phyloP scores from a whole-genome alignment of 2,797 vertebrate genomes.

The Nasua narica region DNA sequence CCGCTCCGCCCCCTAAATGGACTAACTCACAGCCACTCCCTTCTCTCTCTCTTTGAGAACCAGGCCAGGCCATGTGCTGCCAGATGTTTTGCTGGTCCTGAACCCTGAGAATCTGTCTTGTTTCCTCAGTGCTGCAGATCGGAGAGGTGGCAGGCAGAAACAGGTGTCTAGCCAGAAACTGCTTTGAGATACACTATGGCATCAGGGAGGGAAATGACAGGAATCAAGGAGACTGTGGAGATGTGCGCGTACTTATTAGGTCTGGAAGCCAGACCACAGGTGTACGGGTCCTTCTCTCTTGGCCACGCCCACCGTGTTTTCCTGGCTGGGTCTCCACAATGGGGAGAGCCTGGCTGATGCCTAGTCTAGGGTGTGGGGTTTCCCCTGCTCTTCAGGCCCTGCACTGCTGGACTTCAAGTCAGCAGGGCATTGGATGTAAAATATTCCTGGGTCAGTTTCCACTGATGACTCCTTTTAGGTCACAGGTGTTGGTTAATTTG shows the following conservation, averaged over 20 bases:
- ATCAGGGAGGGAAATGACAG: not conserved
- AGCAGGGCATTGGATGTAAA: rapidly evolving
- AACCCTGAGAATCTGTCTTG: rapidly evolving
- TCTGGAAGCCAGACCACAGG: not conserved
- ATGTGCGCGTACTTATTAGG: not conserved
- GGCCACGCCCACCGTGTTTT: not conserved
- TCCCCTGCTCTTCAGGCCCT: no score
- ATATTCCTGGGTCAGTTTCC: not conserved
- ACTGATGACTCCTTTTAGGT: not conserved
- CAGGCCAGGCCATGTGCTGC: rapidly evolving
- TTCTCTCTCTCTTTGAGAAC: not conserved
- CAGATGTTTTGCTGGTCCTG: not conserved
- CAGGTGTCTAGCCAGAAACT: not conserved
- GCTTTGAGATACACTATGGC: not conserved
- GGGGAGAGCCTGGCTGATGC: not conserved
- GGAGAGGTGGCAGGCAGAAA: no score
- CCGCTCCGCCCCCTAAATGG: not conserved
- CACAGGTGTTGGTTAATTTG: not conserved
- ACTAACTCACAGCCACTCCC: not conserved
- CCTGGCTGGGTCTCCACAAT: rapidly evolving
- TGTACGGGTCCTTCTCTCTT: rapidly evolving
- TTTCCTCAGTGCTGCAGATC: not conserved
- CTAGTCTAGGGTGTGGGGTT: not conserved
- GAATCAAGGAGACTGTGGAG: no score
- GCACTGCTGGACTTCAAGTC: not conserved